These are phyloP conservation scores for Psammodynastes pulverulentus DNA, from an alignment of 2,113 vertebrate genomes.

Conservation along the genomic window DNA sequence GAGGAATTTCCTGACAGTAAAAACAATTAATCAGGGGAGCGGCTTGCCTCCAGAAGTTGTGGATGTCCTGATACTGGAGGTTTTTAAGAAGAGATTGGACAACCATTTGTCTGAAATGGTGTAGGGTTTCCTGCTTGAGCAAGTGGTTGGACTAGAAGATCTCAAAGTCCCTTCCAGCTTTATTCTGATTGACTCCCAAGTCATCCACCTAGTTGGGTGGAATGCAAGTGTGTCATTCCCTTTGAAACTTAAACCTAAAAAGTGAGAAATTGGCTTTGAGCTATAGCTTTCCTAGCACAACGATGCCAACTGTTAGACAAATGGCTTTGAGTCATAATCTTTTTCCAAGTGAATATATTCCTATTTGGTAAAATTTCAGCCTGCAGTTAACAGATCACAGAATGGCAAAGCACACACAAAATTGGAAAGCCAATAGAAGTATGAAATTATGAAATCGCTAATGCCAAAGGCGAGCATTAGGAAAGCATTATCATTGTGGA, in stretches of 20 bases:
- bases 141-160: no score
- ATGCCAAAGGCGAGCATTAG: conserved; percentile 67
- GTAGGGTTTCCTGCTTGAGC: no score
- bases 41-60: no score
- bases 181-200: not conserved
- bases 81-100: no score
- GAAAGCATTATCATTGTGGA: conserved; percentile 62
- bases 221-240: conserved; percentile 41
- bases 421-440: conserved; percentile 72
- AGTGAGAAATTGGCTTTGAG: conserved; percentile 58
- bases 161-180: no score
- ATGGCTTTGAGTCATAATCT: conserved; percentile 70
- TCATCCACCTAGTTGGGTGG: conserved; percentile 16
- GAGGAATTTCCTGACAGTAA: no score
- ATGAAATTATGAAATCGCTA: conserved; percentile 75
- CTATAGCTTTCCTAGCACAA: conserved; percentile 55
- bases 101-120: no score
- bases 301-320: conserved; percentile 75
- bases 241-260: conserved; percentile 62
- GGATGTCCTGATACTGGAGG: no score
- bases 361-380: conserved; percentile 74
- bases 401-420: conserved; percentile 68
- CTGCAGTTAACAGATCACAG: conserved; percentile 70
- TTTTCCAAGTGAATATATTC: conserved; percentile 65
- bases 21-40: no score